Conservation (phyloP, 1,140 invertebrate genomes). For the Monochamus saltuarius region DNA sequence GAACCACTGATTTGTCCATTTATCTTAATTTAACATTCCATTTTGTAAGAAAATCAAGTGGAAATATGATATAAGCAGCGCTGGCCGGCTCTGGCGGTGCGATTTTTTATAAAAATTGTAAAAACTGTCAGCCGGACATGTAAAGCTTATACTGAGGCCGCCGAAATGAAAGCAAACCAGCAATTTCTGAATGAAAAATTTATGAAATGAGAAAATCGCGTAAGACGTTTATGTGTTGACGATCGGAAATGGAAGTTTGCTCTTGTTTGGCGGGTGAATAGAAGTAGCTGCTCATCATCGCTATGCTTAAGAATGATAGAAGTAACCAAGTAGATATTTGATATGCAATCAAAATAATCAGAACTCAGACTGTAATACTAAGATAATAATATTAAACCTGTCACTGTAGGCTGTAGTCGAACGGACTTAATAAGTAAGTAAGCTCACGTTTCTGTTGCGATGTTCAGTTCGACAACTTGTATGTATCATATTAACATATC, state of each 20-base stretch:
- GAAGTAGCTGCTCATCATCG: conserved; percentile 10
- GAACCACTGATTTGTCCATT: not conserved
- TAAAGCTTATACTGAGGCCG: too few relatives aligned
- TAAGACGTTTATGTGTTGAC: too few relatives aligned
- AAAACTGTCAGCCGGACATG: too few relatives aligned
- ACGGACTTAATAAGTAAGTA: conserved; percentile 20
- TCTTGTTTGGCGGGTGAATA: not conserved
- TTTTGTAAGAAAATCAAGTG: conserved; percentile 5
- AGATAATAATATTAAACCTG: conserved; percentile 34
- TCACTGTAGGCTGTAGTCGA: conserved; percentile 28
- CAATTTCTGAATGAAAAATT: too few relatives aligned
- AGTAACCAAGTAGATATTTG: not conserved
- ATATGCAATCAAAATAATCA: conserved; percentile 24
- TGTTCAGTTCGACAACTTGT: conserved; percentile 10
- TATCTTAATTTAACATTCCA: conserved; percentile 3
- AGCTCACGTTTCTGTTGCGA: conserved; percentile 19
- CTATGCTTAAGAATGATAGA: conserved; percentile 18
- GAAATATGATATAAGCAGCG: too few relatives aligned
- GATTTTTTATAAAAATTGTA: too few relatives aligned
- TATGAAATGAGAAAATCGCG: too few relatives aligned
- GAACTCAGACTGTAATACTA: conserved; percentile 42
- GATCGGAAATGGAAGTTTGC: too few relatives aligned
- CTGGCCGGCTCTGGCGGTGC: too few relatives aligned
- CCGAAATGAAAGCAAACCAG: too few relatives aligned
- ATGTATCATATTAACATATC: conserved; percentile 20